Evolutionary conservation across 2,113 vertebrate genomes (phyloP), one percentile per base, ranked within the genome.

Genomic region (Megaceryle maxima): DNA sequence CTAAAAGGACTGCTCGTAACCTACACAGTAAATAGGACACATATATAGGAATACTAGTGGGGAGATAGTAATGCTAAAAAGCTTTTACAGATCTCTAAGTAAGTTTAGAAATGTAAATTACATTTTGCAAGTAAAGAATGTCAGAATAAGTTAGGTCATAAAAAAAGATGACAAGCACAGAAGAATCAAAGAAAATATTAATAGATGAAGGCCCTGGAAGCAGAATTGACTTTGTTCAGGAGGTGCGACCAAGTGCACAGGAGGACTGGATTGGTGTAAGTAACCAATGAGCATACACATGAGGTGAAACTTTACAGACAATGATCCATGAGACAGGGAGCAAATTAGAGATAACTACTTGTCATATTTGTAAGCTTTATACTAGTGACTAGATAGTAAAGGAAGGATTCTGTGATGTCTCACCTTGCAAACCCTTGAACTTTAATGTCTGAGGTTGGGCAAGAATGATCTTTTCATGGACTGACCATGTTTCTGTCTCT

Each of bases 241-340:
- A 73, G n/a, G 29, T 18, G 69, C 57, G 29, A 39, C 3, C 6
- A 19, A 35, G 25, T 1, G 33, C 15, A 13, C 29, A 64, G 39
- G n/a, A 72, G 39, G 43, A 55, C 35, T 69, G 28, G 28, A 9
- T 24, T 28, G 11, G 39, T 9, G 5, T 12, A 66, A 13, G n/a
- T 44, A 81, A 76, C 31, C 26, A n/a, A 20, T 8, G 56, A 62
- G 20, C 0, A 1, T 13, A 50, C 8, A 55, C 11, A 5, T 0
- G 3, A 37, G 3, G 6, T 50, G 50, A 62, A 85, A 39, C 21
- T 79, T 79, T 50, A 33, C 21, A 31, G 31, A n/a, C 35, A 80
- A 77, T 6, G 7, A 87, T 11, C n/a, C 50, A 46, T 0, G 8
- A 72, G 25, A 26, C 0, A 2, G 7, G n/a, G 60, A 80, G 16